Conservation (phyloP, 2,797 vertebrate genomes). For the Rhynchotus rufescens region DNA sequence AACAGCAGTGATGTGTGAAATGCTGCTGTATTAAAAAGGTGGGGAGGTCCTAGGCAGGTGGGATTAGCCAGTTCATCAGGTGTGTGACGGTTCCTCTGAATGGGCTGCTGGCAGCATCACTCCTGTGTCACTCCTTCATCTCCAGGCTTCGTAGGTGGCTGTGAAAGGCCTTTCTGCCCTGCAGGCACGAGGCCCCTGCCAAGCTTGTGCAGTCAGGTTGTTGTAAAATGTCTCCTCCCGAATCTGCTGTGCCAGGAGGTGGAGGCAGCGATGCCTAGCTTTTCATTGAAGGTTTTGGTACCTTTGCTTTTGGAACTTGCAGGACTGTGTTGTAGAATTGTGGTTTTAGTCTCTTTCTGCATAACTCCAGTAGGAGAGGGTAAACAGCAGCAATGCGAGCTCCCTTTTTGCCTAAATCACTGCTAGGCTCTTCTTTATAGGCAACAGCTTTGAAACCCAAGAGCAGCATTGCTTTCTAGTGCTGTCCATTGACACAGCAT, state of each 20-base stretch:
- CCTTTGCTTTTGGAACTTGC: neutral
- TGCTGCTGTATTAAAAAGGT: neutral
- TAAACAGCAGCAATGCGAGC: accelerated
- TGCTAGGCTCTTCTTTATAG: neutral
- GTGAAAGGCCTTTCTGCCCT: neutral
- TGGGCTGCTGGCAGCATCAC: neutral
- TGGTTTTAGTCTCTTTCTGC: neutral
- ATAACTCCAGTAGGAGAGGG: neutral
- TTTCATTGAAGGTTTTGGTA: neutral
- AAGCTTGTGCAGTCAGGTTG: neutral
- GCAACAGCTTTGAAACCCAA: neutral
- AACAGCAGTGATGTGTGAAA: neutral
- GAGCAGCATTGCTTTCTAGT: neutral
- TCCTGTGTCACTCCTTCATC: neutral
- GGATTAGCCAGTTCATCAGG: neutral
- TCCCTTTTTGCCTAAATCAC: neutral
- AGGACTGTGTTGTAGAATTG: neutral
- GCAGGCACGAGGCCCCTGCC: neutral
- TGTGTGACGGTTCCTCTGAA: neutral
- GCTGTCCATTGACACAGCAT: neutral
- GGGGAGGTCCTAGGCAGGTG: neutral
- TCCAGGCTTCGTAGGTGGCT: neutral
- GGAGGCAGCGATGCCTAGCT: neutral
- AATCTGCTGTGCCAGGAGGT: neutral
- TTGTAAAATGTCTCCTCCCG: neutral